Evolutionary conservation across 2,797 vertebrate species (phyloP), one percentile per base, ranked within the genome.

Genomic region (Mormyrus proboscirostris): DNA sequence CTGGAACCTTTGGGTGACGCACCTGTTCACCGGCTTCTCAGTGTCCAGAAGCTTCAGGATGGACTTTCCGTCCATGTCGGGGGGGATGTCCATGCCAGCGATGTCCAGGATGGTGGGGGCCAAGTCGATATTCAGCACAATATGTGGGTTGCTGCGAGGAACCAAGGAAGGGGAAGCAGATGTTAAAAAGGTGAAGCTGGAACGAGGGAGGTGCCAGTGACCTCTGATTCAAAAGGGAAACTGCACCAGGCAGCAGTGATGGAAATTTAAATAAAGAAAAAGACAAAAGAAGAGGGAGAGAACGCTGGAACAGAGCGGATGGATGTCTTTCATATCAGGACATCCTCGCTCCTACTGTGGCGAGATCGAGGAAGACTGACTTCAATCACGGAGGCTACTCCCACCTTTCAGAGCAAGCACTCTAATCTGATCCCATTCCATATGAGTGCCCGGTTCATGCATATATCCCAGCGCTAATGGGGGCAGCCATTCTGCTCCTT

Each of bases 61-160:
- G 0, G 98, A 99, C 92, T 97, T 98, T 76, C 98, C 98, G 3
- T 99, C 98, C 98, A 99, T 99, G 90, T 99, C 98, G 2, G 97
- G 90, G 0, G 98, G 98, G 88, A 97, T 96, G 93, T 98, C 97
- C 89, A 99, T 93, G 1, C 98, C 98, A 0, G 98, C 98, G 65
- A 99, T 99, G 95, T 99, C 98, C 93, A 99, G 94, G 94, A 99
- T 98, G 92, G 98, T 99, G 47, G 98, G 98, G 25, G 98, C 98
- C 1, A 99, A 96, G 92, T 99, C 98, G 9, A 99, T 98, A 94
- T 99, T 99, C 91, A 99, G 94, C 55, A 99, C 98, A 5, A 99
- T 97, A 93, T 99, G 98, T 86, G 97, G 97, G 93, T 98, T 98
- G 91, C 98, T 99, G 92, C 50, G 91, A 92, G 92, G 51, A 51